These are phyloP conservation scores for Protophormia terraenovae DNA, from an alignment of 2,888 invertebrate species.

Conservation along the genomic window DNA sequence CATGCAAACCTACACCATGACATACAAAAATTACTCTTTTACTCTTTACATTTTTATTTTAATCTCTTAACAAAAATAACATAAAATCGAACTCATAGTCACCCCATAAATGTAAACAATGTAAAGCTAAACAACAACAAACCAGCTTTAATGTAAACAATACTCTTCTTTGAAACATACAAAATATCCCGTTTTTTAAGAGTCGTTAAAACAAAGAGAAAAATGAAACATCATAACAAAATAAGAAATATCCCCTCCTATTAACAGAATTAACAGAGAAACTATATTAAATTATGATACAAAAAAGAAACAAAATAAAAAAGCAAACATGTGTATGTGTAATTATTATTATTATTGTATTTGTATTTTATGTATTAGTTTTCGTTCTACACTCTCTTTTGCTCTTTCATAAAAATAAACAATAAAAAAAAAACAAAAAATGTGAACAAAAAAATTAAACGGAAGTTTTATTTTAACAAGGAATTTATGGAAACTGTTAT, in stretches of 20 bases:
- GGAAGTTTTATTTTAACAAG: conserved; percentile 16
- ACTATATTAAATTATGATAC: conserved; percentile 45
- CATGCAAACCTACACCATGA: conserved; percentile 5
- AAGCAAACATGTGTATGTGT: conserved; percentile 72
- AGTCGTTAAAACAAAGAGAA: background rate
- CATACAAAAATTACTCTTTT: background rate
- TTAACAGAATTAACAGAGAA: background rate
- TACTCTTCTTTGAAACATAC: no score
- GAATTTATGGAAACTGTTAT: background rate
- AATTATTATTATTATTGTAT: conserved; percentile 76
- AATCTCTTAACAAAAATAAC: background rate
- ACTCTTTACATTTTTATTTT: background rate
- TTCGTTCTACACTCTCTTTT: conserved; percentile 78
- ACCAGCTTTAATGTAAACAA: background rate
- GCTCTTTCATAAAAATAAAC: conserved; percentile 75
- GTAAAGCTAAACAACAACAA: no score
- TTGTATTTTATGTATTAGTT: conserved; percentile 79
- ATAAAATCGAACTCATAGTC: no score
- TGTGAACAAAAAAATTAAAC: conserved; percentile 45
- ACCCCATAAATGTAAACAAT: no score
- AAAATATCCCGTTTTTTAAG: background rate
- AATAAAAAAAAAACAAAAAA: conserved; percentile 69
- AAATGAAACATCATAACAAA: no score
- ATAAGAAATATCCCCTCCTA: conserved; percentile 25
- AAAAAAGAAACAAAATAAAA: conserved; percentile 30